Conservation (phyloP, 2,888 invertebrate genomes). For the Scaptomyza caliginosa region DNA sequence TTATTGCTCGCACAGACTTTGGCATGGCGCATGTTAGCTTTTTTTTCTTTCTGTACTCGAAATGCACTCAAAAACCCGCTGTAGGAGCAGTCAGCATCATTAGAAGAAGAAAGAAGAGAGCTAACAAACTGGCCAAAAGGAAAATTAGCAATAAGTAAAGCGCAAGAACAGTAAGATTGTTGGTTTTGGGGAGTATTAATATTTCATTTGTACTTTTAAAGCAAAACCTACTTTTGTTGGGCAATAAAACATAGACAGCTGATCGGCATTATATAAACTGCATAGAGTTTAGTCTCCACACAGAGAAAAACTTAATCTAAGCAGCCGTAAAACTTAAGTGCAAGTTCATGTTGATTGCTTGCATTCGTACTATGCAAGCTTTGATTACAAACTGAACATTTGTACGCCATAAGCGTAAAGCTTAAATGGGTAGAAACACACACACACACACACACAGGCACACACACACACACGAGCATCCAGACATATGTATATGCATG, state of each 20-base stretch:
- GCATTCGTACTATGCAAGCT: not conserved
- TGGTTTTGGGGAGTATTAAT: not conserved
- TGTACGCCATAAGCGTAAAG: not conserved
- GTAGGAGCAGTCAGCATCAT: not conserved
- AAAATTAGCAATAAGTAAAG: not conserved
- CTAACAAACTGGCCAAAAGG: not conserved
- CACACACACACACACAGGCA: not conserved
- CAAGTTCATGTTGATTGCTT: not conserved
- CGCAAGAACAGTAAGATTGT: not conserved
- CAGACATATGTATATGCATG: not conserved
- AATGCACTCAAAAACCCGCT: constrained; percentile 3
- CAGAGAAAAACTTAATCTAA: not conserved
- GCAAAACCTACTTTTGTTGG: not conserved
- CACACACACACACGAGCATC: not conserved
- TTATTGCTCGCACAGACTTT: constrained; percentile 4
- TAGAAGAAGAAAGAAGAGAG: not conserved
- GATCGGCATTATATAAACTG: too few species aligned
- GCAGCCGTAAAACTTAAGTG: not conserved
- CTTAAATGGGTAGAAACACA: not conserved
- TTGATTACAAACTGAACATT: not conserved
- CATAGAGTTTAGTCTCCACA: too few species aligned
- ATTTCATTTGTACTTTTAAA: not conserved
- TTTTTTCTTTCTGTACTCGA: not conserved
- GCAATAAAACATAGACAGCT: too few species aligned
- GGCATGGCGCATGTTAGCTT: too few species aligned